Evolutionary conservation across 2,888 invertebrate genomes (phyloP), one percentile per base, ranked within the genome.

Genomic region (Belgica antarctica): DNA sequence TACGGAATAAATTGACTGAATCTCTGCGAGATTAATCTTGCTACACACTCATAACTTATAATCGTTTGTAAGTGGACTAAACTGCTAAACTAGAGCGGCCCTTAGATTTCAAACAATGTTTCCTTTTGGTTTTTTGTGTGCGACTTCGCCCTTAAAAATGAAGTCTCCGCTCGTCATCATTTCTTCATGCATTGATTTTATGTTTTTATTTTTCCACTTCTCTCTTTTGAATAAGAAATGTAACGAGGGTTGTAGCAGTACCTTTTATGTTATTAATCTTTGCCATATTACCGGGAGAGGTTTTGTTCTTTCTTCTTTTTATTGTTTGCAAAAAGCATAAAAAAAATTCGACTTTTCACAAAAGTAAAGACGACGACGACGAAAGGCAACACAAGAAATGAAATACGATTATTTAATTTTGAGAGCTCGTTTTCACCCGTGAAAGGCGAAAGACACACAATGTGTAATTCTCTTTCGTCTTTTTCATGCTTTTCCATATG

Each of bases 1-100:
- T 52, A 8, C 2, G 10, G 34, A 62, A 62, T 62, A 62, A 62
- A 62, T 62, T 62, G 62, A 62, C 28, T 62, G 34, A 28, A 62
- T 62, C 31, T 19, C 28, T 10, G 62, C 28, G 3, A n/a, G 10
- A 41, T 15, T 41, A n/a, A n/a, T n/a, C n/a, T n/a, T n/a, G n/a
- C n/a, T 41, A 2, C 41, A 41, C 41, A n/a, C 41, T 3, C 15
- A 62, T 34, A 62, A 62, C 28, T 62, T 31, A 28, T 62, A 62
- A 62, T 62, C 62, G 15, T 2, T 62, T 19, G 31, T 25, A 62
- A 62, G 31, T 62, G 62, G 34, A 62, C 62, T 15, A 57, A 8
- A 31, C 5, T 31, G 5, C 12, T 31, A 31, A 31, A 31, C 5
- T 31, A 31, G 12, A 31, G 34, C 34, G 12, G 22, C 17, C 8